Evolutionary conservation across 2,888 invertebrate species (phyloP), one percentile per base, ranked within the genome.

Genomic region (Leptura quadrifasciata): DNA sequence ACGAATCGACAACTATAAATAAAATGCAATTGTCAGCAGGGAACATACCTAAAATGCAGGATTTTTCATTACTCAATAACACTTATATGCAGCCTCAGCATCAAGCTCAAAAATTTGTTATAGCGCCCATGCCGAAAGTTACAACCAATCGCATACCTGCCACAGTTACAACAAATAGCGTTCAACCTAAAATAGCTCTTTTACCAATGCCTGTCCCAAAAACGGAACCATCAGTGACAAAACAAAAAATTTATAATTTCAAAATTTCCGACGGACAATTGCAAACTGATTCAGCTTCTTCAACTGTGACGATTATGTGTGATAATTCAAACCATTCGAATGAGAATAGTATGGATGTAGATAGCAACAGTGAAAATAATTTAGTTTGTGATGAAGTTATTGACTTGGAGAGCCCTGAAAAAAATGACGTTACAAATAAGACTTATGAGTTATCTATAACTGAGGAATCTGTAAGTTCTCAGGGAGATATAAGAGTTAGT

Each of bases 241-340:
- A 83, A 84, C 91, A 92, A 9, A 92, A 92, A 64, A 91, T 93
- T 81, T 92, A 93, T 76, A 94, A 94, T 87, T 89, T 94, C 76
- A 94, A 94, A 89, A 93, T 94, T 84, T 91, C 92, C 21, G 94
- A 85, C 76, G 84, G 84, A 91, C 81, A 83, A 71, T 57, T 81
- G n/a, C 79, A 80, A 79, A 84, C 79, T 67, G 77, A 82, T 17
- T 47, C 76, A 39, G 75, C 71, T 20, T 72, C 78, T 15, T 52
- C 47, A 17, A 72, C 74, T 63, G 92, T 93, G 61, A 93, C 93
- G 72, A 92, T 93, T 71, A 91, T 92, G 90, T 89, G 91, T 81
- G 92, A 78, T 63, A 76, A 72, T 67, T 70, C 54, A 63, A 60
- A 60, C 35, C 17, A 71, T 47, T 79, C 79, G 8, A 78, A 79